Evolutionary conservation across 2,797 vertebrate species (phyloP), one percentile per base, ranked within the genome.

Genomic region (Poeciliopsis presidionis): DNA sequence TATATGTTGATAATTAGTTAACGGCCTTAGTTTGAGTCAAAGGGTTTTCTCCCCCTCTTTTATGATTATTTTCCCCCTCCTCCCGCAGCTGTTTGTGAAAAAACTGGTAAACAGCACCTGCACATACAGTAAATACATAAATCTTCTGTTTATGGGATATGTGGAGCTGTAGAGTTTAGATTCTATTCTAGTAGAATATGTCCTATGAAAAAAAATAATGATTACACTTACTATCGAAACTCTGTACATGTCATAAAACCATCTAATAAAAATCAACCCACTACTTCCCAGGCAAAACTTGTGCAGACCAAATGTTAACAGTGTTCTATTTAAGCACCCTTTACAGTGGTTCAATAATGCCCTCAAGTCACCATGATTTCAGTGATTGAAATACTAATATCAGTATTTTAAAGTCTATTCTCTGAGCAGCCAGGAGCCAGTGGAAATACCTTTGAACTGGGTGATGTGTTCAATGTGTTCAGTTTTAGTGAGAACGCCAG

Each of bases 1-100:
- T 97, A 96, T 97, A 97, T 97, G 91, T 96, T 96, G 96, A 97
- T 97, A 97, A 98, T 99, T 98, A 98, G 97, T 96, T 90, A 90
- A 92, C 90, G 65, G 85, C 81, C 96, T 90, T 92, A 97, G 97
- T 98, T 91, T 97, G 97, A 98, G 96, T 97, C 96, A 93, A 94
- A 96, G 96, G 87, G 46, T 85, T 94, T 96, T 97, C 97, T 96
- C 6, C 18, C 25, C 14, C 67, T 81, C 79, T 73, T 84, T 87
- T 71, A 30, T 74, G 83, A 83, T 76, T 91, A 87, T 83, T 72
- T 72, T 0, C 16, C 36, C 22, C 69, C 73, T 86, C 70, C 81
- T 82, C 75, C 75, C 25, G 0, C 84, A 72, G 78, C 81, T 74
- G 80, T 86, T 95, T 95, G 95, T 97, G 96, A 97, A 98, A 98